Base-by-base conservation (phyloP, 1,140 invertebrate species). In the Zaprionus gabonicus region DNA sequence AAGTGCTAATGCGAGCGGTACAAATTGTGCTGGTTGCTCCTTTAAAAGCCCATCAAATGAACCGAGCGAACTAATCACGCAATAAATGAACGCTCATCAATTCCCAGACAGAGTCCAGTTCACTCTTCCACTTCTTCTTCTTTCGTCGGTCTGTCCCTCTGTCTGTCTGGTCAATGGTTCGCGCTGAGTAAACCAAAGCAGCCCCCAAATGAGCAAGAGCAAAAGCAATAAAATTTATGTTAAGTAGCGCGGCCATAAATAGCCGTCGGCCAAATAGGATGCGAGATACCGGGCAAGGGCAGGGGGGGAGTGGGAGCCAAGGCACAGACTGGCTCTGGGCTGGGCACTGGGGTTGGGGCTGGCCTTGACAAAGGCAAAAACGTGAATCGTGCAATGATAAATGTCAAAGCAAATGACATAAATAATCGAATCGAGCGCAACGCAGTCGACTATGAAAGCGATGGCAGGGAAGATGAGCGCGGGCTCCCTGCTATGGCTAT, bases 361-460 rank as follows among this genome's bases (percentile, higher is more conserved):
- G 81, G 70, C 83, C 84, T 87, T 87, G 81, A 84, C 84, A 87
- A 87, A 84, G 81, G 67, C 69, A 83, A 87, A 87, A 82, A 78
- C 67, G 80, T 79, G 78, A 88, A 88, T 86, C 81, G 84, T 81
- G 74, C 81, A 88, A 88, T 88, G 84, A 88, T 88, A 88, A 88
- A 88, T 88, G 84, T 88, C 84, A 88, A 88, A 88, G 84, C 84
- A 88, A 88, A 88, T 88, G 84, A 88, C 84, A 88, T 88, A 88
- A 88, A 88, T 88, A 88, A 88, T 88, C 84, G 84, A 90, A 88
- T 88, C 81, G 83, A 88, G 78, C 83, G 84, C 81, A 76, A 81
- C 77, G 59, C 81, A 87, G 81, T 88, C 78, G 80, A 82, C 73
- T 85, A 84, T 83, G 71, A 87, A 87, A 87, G 84, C 83, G 64